A percentile compares a stretch with the other conserved stretches of the same genome.
phyloP scores from a whole-genome alignment of 2,113 vertebrate species.

The Elgaria multicarinata region DNA sequence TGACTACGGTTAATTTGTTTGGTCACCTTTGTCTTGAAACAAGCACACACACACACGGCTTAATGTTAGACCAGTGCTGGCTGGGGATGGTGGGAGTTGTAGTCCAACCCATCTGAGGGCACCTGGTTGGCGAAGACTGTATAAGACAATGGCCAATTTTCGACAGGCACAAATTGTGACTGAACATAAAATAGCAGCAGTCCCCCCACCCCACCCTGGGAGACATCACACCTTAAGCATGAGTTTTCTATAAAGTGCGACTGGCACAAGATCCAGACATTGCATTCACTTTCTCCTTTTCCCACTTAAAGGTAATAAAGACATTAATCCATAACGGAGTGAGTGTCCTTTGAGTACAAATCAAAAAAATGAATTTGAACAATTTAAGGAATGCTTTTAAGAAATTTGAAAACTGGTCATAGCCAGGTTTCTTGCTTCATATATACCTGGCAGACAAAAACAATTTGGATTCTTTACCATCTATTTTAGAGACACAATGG shows the following conservation, averaged over 20 bases:
- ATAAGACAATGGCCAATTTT: not conserved
- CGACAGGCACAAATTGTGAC: not conserved
- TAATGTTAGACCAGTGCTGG: not conserved
- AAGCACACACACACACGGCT: not conserved
- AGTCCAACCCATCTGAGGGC: not conserved
- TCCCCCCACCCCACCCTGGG: not conserved
- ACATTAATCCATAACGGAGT: not conserved
- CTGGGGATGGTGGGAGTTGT: not conserved
- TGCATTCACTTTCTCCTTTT: not conserved
- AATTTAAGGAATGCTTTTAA: conserved; percentile 2
- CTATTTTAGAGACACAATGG: not conserved
- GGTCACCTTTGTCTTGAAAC: not conserved
- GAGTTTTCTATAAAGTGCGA: conserved; percentile 5
- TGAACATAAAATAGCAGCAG: not conserved
- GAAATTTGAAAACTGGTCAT: not conserved
- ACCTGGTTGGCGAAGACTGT: not conserved
- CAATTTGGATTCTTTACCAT: conserved; percentile 1
- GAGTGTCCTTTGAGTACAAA: not conserved
- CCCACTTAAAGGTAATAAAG: not conserved
- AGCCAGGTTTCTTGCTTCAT: not conserved
- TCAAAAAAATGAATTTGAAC: conserved; percentile 3
- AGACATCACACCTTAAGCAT: not conserved
- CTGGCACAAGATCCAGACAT: not conserved
- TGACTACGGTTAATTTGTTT: not conserved
- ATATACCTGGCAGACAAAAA: not conserved